These are phyloP conservation scores for Pseudanteris insignis DNA, from an alignment of 2,888 invertebrate genomes.

Conservation along the genomic window DNA sequence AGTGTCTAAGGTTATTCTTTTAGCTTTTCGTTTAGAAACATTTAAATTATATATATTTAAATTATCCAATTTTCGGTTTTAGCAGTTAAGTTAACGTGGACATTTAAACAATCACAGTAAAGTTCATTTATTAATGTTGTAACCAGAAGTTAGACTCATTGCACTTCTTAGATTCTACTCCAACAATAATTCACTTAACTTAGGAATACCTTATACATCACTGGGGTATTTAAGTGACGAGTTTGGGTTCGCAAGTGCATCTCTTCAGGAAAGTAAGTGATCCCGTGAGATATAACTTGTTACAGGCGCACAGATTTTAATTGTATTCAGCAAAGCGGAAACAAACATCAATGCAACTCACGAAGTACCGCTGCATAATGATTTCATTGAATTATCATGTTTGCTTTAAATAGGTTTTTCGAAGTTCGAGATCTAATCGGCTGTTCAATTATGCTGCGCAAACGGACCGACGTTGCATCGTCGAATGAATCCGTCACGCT, in stretches of 20 bases:
- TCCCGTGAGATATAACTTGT: conserved; percentile 27
- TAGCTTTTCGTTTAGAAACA: too few relatives aligned
- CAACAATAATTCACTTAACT: too few relatives aligned
- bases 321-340: conserved; percentile 23
- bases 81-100: not conserved
- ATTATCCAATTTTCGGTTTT: too few relatives aligned
- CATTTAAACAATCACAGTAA: not conserved
- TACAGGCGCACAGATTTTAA: conserved; percentile 35
- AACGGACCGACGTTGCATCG: not conserved
- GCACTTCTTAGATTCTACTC: too few relatives aligned
- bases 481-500: conserved; percentile 10
- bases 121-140: too few relatives aligned
- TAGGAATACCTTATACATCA: too few relatives aligned
- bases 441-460: conserved; percentile 19
- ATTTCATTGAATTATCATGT: conserved; percentile 28
- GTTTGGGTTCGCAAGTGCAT: conserved; percentile 26
- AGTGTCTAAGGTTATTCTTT: too few relatives aligned
- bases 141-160: too few relatives aligned
- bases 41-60: too few relatives aligned
- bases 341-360: conserved; percentile 27
- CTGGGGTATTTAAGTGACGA: too few relatives aligned
- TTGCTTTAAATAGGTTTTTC: conserved; percentile 13
- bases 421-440: conserved; percentile 14
- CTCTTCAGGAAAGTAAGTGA: conserved; percentile 29
- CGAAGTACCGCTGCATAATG: conserved; percentile 14